Evolutionary conservation across 1,140 invertebrate genomes (phyloP).

Genomic region (Cotesia glomerata): DNA sequence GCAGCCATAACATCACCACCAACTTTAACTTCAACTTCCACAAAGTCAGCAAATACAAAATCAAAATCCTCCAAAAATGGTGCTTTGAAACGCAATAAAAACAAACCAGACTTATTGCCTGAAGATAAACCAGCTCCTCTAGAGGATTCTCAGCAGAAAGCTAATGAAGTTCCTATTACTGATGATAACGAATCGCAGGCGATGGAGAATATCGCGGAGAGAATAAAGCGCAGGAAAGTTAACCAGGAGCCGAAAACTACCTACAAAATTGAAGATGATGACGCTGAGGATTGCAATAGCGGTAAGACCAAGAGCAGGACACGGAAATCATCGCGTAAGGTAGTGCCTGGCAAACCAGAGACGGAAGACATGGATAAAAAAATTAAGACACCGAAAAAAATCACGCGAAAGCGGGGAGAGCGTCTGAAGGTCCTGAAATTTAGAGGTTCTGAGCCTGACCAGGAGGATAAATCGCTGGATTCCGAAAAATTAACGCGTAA

Average conservation of each 20-base stretch:
- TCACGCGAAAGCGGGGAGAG: background rate
- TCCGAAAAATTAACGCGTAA: background rate
- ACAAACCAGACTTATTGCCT: slow-evolving; percentile 7
- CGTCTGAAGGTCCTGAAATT: too few relatives aligned
- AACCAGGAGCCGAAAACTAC: slow-evolving; percentile 1
- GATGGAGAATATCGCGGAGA: slow-evolving; percentile 57
- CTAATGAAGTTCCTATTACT: slow-evolving; percentile 4
- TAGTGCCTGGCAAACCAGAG: background rate
- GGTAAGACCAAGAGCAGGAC: too few relatives aligned
- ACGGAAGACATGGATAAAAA: background rate
- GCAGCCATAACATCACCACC: slow-evolving; percentile 34
- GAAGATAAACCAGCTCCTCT: background rate
- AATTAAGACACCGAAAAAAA: background rate
- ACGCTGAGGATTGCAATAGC: too few relatives aligned
- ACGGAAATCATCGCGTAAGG: background rate
- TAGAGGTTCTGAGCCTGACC: too few relatives aligned
- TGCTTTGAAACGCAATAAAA: slow-evolving; percentile 37
- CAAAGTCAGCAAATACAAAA: slow-evolving; percentile 35
- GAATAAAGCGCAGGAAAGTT: slow-evolving; percentile 56
- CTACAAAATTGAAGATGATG: background rate
- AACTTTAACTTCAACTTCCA: slow-evolving; percentile 20
- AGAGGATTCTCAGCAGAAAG: background rate
- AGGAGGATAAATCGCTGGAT: too few relatives aligned
- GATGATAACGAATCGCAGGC: slow-evolving; percentile 20
- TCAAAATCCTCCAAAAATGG: slow-evolving; percentile 33